phyloP scores from a whole-genome alignment of 1,140 invertebrate genomes.

The Neodiprion virginianus region DNA sequence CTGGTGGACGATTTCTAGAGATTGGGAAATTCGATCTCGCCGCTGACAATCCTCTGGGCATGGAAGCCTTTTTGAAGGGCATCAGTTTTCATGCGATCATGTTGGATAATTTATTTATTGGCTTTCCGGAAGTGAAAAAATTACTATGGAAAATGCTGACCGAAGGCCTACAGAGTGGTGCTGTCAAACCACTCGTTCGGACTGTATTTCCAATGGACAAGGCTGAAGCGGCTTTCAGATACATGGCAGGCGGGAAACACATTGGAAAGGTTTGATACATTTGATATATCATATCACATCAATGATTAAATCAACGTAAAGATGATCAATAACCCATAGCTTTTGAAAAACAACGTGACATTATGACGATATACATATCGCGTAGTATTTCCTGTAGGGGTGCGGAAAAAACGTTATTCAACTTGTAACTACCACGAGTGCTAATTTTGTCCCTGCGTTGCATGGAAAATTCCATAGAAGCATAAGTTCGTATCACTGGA shows the following conservation, averaged over 20 bases:
- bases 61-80: slow-evolving; percentile 79
- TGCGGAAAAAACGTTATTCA: too few relatives aligned
- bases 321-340: slow-evolving; percentile 23
- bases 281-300: slow-evolving; percentile 31
- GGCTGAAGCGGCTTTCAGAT: slow-evolving; percentile 72
- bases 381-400: too few relatives aligned
- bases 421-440: too few relatives aligned
- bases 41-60: slow-evolving; percentile 67
- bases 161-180: slow-evolving; percentile 57
- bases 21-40: slow-evolving; percentile 74
- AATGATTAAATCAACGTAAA: not conserved
- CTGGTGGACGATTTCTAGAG: slow-evolving; percentile 70
- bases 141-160: not conserved
- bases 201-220: slow-evolving; percentile 67
- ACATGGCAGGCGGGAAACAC: slow-evolving; percentile 86
- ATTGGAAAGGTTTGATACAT: slow-evolving; percentile 78
- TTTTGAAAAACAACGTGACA: too few relatives aligned
- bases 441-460: too few relatives aligned
- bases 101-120: slow-evolving; percentile 76
- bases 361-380: too few relatives aligned
- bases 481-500: too few relatives aligned
- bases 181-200: slow-evolving; percentile 66
- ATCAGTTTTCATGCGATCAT: slow-evolving; percentile 88
- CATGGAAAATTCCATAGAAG: too few relatives aligned
- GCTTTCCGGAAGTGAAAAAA: slow-evolving; percentile 22